Evolutionary conservation across 2,113 vertebrate genomes (phyloP), one percentile per base, ranked within the genome.

Genomic region (Trogon melanurus): DNA sequence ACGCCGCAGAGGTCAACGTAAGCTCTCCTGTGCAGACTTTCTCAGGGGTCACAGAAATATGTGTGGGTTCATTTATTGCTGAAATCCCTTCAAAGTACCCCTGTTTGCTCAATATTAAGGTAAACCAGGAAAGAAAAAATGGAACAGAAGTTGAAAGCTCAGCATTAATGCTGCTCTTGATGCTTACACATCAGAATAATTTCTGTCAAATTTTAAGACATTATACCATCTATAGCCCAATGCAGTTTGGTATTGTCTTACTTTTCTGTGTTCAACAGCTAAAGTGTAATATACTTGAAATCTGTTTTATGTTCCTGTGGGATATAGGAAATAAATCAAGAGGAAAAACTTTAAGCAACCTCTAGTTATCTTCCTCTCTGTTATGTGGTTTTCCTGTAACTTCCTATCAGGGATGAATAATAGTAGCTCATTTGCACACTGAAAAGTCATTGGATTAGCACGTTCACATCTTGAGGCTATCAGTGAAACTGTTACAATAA

Each of bases 71-170:
- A 61, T 91, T 90, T 92, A 66, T 21, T 61, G 88, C 88, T 73
- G 83, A 89, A 87, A 87, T 73, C 82, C 85, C 73, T 58, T 92
- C 73, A 85, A 93, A 95, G 64, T 36, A 82, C 18, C 48, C 50
- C 61, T 75, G 73, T 85, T 95, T 94, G 76, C 45, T 87, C 4
- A 58, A 80, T 18, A 60, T 79, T 89, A 92, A 88, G 47, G 70
- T 1, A 3, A 85, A 78, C 47, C 62, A 72, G 70, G 62, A 79
- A 58, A 91, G 27, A 57, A 65, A 86, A 91, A 88, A 34, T 6
- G 7, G 47, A 85, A 74, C 41, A 32, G 53, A 89, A 91, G 19
- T 45, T 4, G 14, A 94, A 91, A 94, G 74, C 53, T 85, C 71
- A 65, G 81, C 85, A 45, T 72, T 91, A 92, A 79, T 58, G 71